Evolutionary conservation across 2,113 vertebrate species (phyloP), one percentile per base, ranked within the genome.

Genomic region (Paradoxurus hermaphroditus): DNA sequence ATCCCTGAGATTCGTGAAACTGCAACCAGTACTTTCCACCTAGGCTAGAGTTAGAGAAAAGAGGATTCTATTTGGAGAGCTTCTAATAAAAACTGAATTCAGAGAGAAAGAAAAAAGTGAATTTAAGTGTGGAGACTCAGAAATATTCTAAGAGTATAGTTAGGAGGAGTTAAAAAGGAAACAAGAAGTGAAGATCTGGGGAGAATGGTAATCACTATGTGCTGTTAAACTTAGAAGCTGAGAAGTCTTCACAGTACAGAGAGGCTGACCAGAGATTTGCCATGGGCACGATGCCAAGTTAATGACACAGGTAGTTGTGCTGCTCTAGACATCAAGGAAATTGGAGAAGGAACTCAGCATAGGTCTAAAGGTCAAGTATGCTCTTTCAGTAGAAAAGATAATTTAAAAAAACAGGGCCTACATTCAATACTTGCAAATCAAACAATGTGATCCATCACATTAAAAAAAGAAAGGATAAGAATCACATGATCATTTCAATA

Each of bases 11-110:
- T 92, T 44, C n/a, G 51, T 90, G 62, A 90, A 92, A 90, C 77
- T 86, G n/a, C 18, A 41, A 29, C 56, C 68, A 63, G 18, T 51
- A 77, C 56, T 83, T 93, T 41, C 49, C 44, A 93, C 31, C 13
- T 51, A 6, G 18, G 16, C 39, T 94, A 82, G 41, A 86, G 12
- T 83, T 86, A 72, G 19, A 25, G 59, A 11, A 27, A 73, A 59
- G 85, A 84, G 19, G 53, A 90, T 53, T 90, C 92, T 63, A 92
- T 86, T 92, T 67, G 83, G 72, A 94, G 78, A 89, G 27, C 34
- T 88, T 84, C 7, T 51, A 41, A 59, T 72, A 87, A 85, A 92
- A 94, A 86, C 65, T 81, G 44, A 92, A 78, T 70, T 94, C 23
- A 96, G 4, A 87, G 46, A 65, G 51, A 87, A 85, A 78, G 19